Evolutionary conservation across 2,797 vertebrate species (phyloP).

Genomic region (Circus cinereus): DNA sequence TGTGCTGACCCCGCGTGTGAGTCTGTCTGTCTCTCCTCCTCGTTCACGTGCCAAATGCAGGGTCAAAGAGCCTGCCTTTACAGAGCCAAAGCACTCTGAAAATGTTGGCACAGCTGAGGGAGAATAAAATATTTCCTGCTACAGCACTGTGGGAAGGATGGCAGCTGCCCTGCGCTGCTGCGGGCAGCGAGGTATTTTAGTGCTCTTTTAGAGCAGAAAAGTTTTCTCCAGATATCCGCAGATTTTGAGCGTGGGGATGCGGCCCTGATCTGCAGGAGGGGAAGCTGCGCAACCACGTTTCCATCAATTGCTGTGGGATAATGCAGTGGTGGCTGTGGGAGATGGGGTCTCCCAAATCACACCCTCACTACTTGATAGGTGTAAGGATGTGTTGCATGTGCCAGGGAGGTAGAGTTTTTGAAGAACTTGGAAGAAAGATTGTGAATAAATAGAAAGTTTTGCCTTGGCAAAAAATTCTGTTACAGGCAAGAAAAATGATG

Average conservation of each 20-base stretch:
- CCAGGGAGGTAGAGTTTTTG: neutral
- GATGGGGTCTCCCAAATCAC: neutral
- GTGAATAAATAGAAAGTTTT: neutral
- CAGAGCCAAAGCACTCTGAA: neutral
- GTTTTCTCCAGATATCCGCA: neutral
- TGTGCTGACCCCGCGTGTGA: accelerated
- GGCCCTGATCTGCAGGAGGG: neutral
- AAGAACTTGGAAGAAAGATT: neutral
- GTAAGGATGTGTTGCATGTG: neutral
- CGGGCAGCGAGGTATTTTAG: neutral
- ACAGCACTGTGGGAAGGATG: neutral
- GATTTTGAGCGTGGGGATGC: accelerated
- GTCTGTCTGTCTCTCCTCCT: neutral
- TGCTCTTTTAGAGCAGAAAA: neutral
- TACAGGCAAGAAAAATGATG: neutral
- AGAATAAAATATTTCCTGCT: constrained; percentile 17
- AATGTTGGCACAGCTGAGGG: neutral
- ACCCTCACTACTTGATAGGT: accelerated
- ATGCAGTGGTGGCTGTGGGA: accelerated
- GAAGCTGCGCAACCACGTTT: neutral
- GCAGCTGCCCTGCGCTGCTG: neutral
- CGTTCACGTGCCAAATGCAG: neutral
- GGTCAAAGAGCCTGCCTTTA: neutral
- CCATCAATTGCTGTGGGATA: accelerated
- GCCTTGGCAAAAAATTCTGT: neutral